A percentile compares a stretch with the other conserved stretches of the same genome.
Conservation (phyloP, 2,113 vertebrate genomes). For the Malurus elegans region DNA sequence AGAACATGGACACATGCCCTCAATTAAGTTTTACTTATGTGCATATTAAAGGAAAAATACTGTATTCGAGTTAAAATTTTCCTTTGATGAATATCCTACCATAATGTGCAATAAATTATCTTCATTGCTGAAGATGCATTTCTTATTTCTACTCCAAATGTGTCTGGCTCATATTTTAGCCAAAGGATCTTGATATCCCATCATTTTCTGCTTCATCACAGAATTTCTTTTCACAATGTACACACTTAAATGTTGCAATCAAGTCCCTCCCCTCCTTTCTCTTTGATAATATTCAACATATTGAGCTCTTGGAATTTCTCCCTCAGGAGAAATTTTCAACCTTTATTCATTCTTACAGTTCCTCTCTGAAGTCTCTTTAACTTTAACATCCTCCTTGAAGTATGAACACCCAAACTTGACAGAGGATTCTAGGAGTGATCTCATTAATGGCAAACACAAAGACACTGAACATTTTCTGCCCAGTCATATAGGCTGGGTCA, state of each 20-base stretch:
- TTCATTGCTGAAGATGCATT: background rate
- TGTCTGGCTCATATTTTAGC: background rate
- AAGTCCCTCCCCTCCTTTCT: background rate
- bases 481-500: background rate
- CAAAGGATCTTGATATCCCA: background rate
- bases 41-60: background rate
- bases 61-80: background rate
- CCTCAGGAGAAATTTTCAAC: background rate
- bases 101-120: background rate
- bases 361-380: background rate
- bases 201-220: background rate
- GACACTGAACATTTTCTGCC: background rate
- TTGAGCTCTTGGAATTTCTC: background rate
- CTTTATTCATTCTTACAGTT: background rate
- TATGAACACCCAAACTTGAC: background rate
- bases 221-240: background rate
- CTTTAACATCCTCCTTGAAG: background rate
- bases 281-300: background rate
- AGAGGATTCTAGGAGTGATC: background rate
- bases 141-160: background rate
- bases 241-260: background rate
- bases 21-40: background rate
- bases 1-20: background rate
- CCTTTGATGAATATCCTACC: background rate
- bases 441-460: background rate